These are phyloP conservation scores for Lacerta agilis DNA, from an alignment of 2,797 vertebrate genomes.

Conservation along the genomic window DNA sequence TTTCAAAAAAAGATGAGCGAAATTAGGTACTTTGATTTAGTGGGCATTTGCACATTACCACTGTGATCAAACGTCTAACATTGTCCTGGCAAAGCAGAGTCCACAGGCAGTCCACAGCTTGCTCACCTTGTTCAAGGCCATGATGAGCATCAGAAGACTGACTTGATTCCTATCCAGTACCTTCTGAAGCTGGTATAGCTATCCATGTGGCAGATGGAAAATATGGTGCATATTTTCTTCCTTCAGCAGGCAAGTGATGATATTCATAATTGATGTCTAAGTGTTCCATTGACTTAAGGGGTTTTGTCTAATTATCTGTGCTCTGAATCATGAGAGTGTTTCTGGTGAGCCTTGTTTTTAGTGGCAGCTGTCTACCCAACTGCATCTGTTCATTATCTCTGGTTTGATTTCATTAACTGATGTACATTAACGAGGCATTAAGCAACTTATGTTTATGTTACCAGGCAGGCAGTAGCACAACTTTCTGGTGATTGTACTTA, in stretches of 20 bases:
- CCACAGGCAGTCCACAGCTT: not conserved
- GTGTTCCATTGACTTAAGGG: slow-evolving; percentile 53
- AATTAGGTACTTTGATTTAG: not conserved
- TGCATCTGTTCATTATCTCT: slow-evolving; percentile 64
- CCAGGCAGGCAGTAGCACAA: slow-evolving; percentile 55
- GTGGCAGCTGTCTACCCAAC: slow-evolving; percentile 57
- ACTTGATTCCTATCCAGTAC: not conserved
- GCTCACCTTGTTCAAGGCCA: not conserved
- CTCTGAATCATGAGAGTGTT: slow-evolving; percentile 54
- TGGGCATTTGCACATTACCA: not conserved
- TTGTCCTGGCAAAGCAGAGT: not conserved
- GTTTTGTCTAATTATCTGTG: slow-evolving; percentile 48
- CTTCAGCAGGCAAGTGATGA: not conserved
- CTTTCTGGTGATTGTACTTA: slow-evolving; percentile 32
- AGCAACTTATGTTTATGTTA: slow-evolving; percentile 56
- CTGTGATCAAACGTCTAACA: not conserved
- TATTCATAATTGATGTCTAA: not conserved
- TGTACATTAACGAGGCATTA: slow-evolving; percentile 58
- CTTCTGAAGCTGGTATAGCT: not conserved
- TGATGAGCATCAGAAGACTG: not conserved
- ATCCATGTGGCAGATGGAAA: not conserved
- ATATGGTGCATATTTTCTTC: slow-evolving; percentile 2
- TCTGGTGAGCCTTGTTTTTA: slow-evolving; percentile 43
- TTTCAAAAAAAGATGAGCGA: not conserved
- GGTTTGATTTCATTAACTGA: slow-evolving; percentile 64